These are phyloP conservation scores for Idaea straminata DNA, from an alignment of 2,888 invertebrate genomes.

Conservation along the genomic window DNA sequence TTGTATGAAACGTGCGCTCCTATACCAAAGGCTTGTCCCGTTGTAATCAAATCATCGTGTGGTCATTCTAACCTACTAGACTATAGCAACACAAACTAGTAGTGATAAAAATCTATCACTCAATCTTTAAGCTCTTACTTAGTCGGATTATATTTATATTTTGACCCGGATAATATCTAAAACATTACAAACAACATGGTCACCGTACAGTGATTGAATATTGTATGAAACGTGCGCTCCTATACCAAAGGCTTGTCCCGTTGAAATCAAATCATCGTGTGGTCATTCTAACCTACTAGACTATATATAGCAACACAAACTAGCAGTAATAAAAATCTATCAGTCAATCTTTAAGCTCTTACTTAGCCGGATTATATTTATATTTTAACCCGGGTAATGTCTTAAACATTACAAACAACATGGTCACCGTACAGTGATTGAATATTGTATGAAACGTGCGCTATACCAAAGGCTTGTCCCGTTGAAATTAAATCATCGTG, in stretches of 20 bases:
- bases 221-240: conserved; percentile 1
- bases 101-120: too few species aligned
- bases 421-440: background rate
- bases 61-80: conserved; percentile 17
- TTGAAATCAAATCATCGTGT: conserved; percentile 39
- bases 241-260: background rate
- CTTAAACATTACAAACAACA: conserved; percentile 13
- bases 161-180: background rate
- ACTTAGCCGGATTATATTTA: background rate
- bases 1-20: conserved; percentile 1
- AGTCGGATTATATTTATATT: background rate
- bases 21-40: background rate
- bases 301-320: too few species aligned
- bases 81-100: too few species aligned
- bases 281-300: conserved; percentile 17
- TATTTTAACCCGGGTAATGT: background rate
- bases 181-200: conserved; percentile 13
- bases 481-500: conserved; percentile 40
- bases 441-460: conserved; percentile 1
- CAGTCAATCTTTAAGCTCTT: too few species aligned
- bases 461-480: background rate
- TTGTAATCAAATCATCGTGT: conserved; percentile 39
- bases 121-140: too few species aligned
- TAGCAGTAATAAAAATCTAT: too few species aligned
- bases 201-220: background rate